These are phyloP conservation scores for Chrysemys picta DNA, from an alignment of 2,113 vertebrate genomes.

Conservation along the genomic window DNA sequence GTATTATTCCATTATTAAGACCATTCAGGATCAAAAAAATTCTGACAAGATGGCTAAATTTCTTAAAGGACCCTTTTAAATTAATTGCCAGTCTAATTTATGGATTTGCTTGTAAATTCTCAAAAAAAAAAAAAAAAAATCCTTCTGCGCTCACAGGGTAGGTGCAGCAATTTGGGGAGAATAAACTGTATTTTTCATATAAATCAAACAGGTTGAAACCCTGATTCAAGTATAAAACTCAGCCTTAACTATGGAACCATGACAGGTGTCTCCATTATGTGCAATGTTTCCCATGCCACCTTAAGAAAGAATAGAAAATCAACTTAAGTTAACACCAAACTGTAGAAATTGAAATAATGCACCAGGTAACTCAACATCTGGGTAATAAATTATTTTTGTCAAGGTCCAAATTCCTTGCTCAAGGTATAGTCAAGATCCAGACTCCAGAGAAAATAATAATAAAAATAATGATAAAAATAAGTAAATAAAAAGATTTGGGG, in stretches of 20 bases:
- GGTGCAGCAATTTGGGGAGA: neutral
- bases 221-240: neutral
- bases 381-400: too few relatives aligned
- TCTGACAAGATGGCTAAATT: neutral
- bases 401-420: too few relatives aligned
- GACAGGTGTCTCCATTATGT: neutral
- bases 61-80: neutral
- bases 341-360: neutral
- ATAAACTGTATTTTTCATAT: neutral
- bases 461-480: too few relatives aligned
- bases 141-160: neutral
- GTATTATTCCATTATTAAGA: neutral
- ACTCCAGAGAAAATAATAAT: too few relatives aligned
- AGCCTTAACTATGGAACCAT: too few relatives aligned
- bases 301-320: neutral
- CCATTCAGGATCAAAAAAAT: neutral
- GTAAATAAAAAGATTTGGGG: too few relatives aligned
- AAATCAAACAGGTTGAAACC: neutral
- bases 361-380: neutral
- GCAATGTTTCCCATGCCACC: neutral
- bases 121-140: neutral
- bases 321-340: neutral
- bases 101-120: neutral
- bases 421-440: too few relatives aligned
- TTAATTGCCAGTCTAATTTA: neutral